phyloP scores from a whole-genome alignment of 2,113 vertebrate species.

The Halichoerus grypus region DNA sequence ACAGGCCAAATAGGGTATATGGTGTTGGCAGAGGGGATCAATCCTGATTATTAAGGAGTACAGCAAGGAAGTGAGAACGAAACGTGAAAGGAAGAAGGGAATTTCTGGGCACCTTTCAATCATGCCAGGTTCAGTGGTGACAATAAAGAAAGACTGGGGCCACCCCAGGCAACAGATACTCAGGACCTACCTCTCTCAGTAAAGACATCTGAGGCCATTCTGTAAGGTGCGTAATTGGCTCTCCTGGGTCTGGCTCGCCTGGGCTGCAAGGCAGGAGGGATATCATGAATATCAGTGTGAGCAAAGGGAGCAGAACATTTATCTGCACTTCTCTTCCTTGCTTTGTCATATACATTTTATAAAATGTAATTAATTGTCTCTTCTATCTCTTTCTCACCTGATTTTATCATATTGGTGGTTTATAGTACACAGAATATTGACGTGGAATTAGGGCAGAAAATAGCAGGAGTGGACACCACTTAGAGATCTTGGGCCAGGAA shows the following conservation, averaged over 20 bases:
- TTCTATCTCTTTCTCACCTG: background rate
- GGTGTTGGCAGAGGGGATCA: background rate
- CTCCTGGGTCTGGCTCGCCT: background rate
- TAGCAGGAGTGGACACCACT: background rate
- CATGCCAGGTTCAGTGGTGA: fast-evolving
- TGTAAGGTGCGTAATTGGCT: background rate
- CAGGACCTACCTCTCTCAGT: background rate
- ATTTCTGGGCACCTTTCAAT: background rate
- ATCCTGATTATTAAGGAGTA: background rate
- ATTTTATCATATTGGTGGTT: background rate
- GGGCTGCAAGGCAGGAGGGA: background rate
- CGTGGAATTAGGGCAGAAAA: fast-evolving
- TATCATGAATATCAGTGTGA: fast-evolving
- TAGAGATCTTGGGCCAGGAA: background rate
- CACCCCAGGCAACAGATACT: fast-evolving
- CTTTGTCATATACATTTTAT: background rate
- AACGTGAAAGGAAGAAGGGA: background rate
- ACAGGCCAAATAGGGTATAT: fast-evolving
- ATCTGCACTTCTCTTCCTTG: background rate
- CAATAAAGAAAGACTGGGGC: background rate
- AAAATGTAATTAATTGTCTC: background rate
- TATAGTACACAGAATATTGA: fast-evolving
- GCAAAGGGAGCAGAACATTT: fast-evolving
- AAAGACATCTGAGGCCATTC: background rate
- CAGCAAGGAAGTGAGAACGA: background rate